Conservation (phyloP, 2,797 vertebrate genomes). For the Anabacerthia variegaticeps region DNA sequence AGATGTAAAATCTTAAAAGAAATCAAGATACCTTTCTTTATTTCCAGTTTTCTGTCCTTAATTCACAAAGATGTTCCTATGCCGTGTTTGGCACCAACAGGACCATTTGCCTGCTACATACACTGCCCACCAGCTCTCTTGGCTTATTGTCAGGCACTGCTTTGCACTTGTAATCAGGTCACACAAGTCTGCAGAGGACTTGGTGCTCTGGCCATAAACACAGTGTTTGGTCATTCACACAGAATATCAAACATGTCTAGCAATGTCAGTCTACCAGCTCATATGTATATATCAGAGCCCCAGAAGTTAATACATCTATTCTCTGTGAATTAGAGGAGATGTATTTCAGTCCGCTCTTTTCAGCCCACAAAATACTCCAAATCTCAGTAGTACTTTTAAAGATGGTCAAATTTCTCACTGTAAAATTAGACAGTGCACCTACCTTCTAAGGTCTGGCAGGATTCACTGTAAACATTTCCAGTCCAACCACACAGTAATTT, state of each 20-base stretch:
- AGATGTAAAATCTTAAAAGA: not conserved
- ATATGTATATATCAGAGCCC: not conserved
- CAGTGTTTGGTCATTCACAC: not conserved
- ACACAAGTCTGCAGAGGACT: not conserved
- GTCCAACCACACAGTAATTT: not conserved
- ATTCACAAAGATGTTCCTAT: not conserved
- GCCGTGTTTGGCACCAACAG: not conserved
- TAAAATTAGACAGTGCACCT: not conserved
- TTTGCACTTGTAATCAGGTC: not conserved
- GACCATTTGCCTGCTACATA: not conserved
- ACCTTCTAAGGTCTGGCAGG: not conserved
- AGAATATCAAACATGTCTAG: not conserved
- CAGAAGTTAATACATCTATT: not conserved
- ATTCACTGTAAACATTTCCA: not conserved
- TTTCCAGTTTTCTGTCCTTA: not conserved
- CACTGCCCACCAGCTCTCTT: not conserved
- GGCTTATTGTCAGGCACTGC: not conserved
- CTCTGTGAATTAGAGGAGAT: not conserved
- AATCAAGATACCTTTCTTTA: not conserved
- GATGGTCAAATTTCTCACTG: not conserved
- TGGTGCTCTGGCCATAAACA: not conserved
- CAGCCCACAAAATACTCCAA: not conserved
- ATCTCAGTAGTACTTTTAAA: not conserved
- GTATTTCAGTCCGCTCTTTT: not conserved
- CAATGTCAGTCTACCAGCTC: not conserved